phyloP scores from a whole-genome alignment of 2,113 vertebrate species.

The Natator depressus region DNA sequence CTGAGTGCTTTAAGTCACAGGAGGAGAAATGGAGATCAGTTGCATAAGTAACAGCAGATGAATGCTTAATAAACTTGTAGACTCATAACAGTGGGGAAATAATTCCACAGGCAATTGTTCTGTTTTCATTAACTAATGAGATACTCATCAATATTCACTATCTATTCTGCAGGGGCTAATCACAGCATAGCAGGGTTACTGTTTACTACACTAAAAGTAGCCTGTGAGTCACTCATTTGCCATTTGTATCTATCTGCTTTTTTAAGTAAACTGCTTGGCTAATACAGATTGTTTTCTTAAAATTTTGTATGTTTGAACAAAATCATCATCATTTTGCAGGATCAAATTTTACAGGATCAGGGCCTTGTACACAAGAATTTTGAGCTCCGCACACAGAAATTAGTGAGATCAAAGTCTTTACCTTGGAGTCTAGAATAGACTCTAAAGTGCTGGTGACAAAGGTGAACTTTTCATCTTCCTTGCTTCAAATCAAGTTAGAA shows the following conservation, averaged over 20 bases:
- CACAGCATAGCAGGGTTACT: background rate
- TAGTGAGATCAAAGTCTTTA: no score
- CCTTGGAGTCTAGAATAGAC: background rate
- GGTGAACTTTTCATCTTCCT: background rate
- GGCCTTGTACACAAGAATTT: no score
- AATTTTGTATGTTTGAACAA: fast-evolving
- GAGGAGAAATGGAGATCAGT: background rate
- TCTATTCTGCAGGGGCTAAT: background rate
- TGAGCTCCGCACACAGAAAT: no score
- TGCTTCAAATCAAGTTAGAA: background rate
- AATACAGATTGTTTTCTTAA: background rate
- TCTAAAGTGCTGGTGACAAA: background rate
- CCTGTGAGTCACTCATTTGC: background rate
- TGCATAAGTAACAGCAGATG: background rate
- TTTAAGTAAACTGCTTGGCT: background rate
- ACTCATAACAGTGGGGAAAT: background rate
- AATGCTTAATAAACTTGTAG: background rate
- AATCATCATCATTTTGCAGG: background rate
- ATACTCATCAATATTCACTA: background rate
- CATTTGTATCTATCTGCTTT: background rate
- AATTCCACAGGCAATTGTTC: background rate
- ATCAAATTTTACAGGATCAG: no score
- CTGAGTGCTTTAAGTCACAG: conserved; percentile 2
- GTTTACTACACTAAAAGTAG: background rate
- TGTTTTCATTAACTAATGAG: background rate